phyloP scores from a whole-genome alignment of 2,797 vertebrate species.

The Bovichtus diacanthus region DNA sequence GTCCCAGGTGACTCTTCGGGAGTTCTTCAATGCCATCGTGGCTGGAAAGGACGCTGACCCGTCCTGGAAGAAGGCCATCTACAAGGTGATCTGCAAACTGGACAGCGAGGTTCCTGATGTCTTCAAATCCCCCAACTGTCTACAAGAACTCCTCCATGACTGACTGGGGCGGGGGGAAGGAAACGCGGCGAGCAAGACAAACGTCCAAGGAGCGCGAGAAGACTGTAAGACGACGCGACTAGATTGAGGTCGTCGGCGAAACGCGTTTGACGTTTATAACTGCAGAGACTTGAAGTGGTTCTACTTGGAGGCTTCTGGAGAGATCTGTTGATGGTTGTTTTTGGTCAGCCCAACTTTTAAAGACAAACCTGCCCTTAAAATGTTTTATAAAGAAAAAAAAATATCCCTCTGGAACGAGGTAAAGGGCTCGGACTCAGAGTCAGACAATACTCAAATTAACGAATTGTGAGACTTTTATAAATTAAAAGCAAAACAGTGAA shows the following conservation, averaged over 20 bases:
- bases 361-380: constrained; percentile 45
- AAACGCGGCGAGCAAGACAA: constrained; percentile 11
- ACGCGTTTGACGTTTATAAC: constrained; percentile 7
- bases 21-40: constrained; percentile 99
- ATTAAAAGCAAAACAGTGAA: constrained; percentile 45
- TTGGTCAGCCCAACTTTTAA: constrained; percentile 32
- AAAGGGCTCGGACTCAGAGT: constrained; percentile 41
- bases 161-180: constrained; percentile 74
- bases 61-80: constrained; percentile 99
- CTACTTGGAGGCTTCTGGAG: constrained; percentile 3
- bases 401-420: constrained; percentile 11
- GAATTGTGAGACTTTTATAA: constrained; percentile 54
- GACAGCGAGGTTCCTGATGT: constrained; percentile 98
- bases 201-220: constrained; percentile 30
- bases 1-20: constrained; percentile 97
- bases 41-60: constrained; percentile 99
- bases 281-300: constrained; percentile 43
- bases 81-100: constrained; percentile 99
- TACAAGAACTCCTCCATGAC: constrained; percentile 98
- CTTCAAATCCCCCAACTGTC: constrained; percentile 99
- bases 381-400: constrained; percentile 55
- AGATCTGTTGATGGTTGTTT: constrained; percentile 33
- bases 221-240: constrained; percentile 16
- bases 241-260: constrained; percentile 17
- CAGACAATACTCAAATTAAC: constrained; percentile 26